phyloP scores from a whole-genome alignment of 2,888 invertebrate genomes.

The Lochmaea capreae region DNA sequence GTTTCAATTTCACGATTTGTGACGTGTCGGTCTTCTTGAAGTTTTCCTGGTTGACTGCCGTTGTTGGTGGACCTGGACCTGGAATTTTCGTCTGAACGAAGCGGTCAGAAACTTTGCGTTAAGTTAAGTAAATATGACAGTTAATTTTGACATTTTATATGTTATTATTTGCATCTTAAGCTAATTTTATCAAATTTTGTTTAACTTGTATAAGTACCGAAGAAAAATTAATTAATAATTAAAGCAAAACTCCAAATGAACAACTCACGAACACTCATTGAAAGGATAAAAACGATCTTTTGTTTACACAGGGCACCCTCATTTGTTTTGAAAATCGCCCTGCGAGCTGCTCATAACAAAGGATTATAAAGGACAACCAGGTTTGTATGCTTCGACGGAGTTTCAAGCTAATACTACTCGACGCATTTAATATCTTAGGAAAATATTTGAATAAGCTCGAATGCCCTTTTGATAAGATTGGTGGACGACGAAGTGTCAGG shows the following conservation, averaged over 20 bases:
- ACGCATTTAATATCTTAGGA: slow-evolving; percentile 35
- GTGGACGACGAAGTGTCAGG: not conserved
- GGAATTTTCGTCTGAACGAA: no score
- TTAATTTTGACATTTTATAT: no score
- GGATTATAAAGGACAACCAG: slow-evolving; percentile 54
- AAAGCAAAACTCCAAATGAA: slow-evolving; percentile 9
- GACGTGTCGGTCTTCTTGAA: no score
- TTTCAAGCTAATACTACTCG: slow-evolving; percentile 44
- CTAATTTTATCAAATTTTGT: no score
- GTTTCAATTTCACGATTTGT: no score
- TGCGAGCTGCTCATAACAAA: slow-evolving; percentile 56
- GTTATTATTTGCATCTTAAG: no score
- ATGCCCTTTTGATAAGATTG: slow-evolving; percentile 21
- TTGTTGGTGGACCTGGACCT: no score
- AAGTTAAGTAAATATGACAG: no score
- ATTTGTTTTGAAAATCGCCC: slow-evolving; percentile 56
- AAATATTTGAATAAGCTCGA: slow-evolving; percentile 37
- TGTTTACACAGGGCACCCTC: slow-evolving; percentile 56
- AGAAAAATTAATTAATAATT: not conserved
- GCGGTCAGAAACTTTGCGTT: no score
- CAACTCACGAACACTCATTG: not conserved
- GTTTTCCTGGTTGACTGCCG: no score
- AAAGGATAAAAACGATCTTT: slow-evolving; percentile 45
- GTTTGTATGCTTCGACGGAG: slow-evolving; percentile 31
- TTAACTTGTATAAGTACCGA: no score